These are phyloP conservation scores for Forficula auricularia DNA, from an alignment of 1,140 invertebrate species.

Conservation along the genomic window DNA sequence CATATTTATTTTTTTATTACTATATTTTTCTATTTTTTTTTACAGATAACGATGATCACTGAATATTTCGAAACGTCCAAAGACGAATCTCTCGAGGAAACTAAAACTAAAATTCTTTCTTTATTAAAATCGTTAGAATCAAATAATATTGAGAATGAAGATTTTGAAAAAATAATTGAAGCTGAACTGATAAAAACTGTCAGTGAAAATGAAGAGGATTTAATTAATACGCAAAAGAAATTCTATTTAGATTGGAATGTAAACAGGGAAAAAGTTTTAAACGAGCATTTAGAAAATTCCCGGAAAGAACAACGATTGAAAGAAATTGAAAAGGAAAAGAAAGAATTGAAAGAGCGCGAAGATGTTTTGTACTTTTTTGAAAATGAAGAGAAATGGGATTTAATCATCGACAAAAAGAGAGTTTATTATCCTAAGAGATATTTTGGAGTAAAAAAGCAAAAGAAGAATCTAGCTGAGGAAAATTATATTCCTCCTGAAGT, in stretches of 20 bases:
- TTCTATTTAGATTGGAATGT: conserved; percentile 37
- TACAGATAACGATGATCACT: conserved; percentile 19
- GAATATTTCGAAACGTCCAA: conserved; percentile 16
- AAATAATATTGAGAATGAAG: conserved; percentile 7
- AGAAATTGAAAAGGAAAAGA: conserved; percentile 38
- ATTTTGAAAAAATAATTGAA: conserved; percentile 6
- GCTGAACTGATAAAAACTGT: conserved; percentile 16
- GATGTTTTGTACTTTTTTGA: conserved; percentile 61
- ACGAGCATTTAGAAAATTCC: conserved; percentile 35
- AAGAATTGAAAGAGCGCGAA: conserved; percentile 37
- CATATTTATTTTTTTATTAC: too few relatives aligned
- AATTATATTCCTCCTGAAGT: conserved; percentile 51
- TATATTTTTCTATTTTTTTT: conserved; percentile 20
- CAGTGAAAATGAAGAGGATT: conserved; percentile 20
- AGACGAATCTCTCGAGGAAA: conserved; percentile 23
- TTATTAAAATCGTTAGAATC: conserved; percentile 7
- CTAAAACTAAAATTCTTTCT: conserved; percentile 1
- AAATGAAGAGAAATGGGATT: conserved; percentile 50
- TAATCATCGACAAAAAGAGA: conserved; percentile 38
- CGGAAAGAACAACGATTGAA: conserved; percentile 32
- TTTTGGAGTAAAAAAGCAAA: conserved; percentile 28
- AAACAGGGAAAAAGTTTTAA: conserved; percentile 32
- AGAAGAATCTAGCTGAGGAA: conserved; percentile 27
- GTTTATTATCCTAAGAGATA: conserved; percentile 26
- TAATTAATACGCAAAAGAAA: background rate